Evolutionary conservation across 2,888 invertebrate genomes (phyloP).

Genomic region (Cybosia mesomella): DNA sequence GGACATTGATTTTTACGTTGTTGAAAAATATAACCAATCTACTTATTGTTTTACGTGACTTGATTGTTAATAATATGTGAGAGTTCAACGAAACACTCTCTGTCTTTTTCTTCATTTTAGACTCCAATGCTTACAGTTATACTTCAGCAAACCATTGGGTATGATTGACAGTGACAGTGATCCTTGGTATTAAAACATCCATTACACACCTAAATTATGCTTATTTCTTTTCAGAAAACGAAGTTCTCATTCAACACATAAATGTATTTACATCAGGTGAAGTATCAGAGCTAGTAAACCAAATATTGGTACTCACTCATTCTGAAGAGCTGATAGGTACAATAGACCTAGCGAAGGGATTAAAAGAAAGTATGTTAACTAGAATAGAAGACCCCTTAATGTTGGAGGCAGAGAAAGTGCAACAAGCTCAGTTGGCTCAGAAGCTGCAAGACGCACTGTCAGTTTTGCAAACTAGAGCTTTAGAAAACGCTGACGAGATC

Average conservation of each 20-base stretch:
- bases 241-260: slow-evolving; percentile 51
- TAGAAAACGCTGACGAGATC: slow-evolving; percentile 54
- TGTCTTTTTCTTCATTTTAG: too few relatives aligned
- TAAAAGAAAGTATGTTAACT: slow-evolving; percentile 47
- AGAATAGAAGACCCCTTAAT: slow-evolving; percentile 27
- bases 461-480: slow-evolving; percentile 51
- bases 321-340: slow-evolving; percentile 43
- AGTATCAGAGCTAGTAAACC: slow-evolving; percentile 43
- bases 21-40: too few relatives aligned
- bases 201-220: too few relatives aligned
- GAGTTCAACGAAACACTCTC: too few relatives aligned
- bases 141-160: too few relatives aligned
- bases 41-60: too few relatives aligned
- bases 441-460: slow-evolving; percentile 55
- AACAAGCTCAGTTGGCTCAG: slow-evolving; percentile 50
- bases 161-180: too few relatives aligned
- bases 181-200: too few relatives aligned
- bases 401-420: slow-evolving; percentile 24
- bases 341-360: slow-evolving; percentile 32
- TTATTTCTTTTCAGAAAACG: slow-evolving; percentile 39
- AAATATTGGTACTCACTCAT: slow-evolving; percentile 43
- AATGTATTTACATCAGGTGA: slow-evolving; percentile 53
- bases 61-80: too few relatives aligned
- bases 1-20: background rate
- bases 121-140: too few relatives aligned